A percentile compares a stretch with the other conserved stretches of the same genome.
phyloP scores from a whole-genome alignment of 2,888 invertebrate species.

The Syrphus vitripennis region DNA sequence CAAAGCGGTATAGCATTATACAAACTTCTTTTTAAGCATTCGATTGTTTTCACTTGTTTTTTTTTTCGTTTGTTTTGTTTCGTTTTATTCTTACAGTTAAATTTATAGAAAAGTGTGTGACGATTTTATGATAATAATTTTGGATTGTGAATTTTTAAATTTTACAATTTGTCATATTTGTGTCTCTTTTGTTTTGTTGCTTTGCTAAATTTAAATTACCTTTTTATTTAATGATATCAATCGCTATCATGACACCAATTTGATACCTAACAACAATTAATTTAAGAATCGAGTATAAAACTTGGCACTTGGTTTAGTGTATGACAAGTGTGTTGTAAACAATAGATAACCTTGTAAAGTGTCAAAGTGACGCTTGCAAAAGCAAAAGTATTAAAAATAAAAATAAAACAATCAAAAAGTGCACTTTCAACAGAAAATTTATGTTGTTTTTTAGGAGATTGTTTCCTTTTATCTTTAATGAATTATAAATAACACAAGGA shows the following conservation, averaged over 20 bases:
- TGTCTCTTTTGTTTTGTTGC: not conserved
- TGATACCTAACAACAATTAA: not conserved
- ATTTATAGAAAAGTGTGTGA: not conserved
- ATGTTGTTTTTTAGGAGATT: no score
- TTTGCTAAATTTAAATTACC: slow-evolving; percentile 15
- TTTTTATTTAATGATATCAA: slow-evolving; percentile 21
- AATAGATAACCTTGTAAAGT: slow-evolving; percentile 24
- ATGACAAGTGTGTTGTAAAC: slow-evolving; percentile 15
- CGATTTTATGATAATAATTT: slow-evolving; percentile 17
- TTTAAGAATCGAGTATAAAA: not conserved
- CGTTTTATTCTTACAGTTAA: no score
- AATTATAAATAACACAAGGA: no score
- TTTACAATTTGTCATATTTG: slow-evolving; percentile 23
- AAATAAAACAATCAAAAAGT: slow-evolving; percentile 9
- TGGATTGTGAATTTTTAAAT: slow-evolving; percentile 9
- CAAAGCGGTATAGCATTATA: slow-evolving; percentile 24
- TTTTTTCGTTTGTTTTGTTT: slow-evolving; percentile 9
- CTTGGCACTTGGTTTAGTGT: slow-evolving; percentile 1
- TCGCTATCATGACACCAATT: slow-evolving; percentile 34
- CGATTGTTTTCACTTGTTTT: not conserved
- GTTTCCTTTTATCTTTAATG: no score
- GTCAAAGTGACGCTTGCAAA: slow-evolving; percentile 22
- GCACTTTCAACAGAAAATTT: slow-evolving; percentile 8
- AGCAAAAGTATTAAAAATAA: not conserved
- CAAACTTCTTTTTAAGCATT: slow-evolving; percentile 16